phyloP scores from a whole-genome alignment of 2,113 vertebrate genomes.

The Synchiropus splendidus region DNA sequence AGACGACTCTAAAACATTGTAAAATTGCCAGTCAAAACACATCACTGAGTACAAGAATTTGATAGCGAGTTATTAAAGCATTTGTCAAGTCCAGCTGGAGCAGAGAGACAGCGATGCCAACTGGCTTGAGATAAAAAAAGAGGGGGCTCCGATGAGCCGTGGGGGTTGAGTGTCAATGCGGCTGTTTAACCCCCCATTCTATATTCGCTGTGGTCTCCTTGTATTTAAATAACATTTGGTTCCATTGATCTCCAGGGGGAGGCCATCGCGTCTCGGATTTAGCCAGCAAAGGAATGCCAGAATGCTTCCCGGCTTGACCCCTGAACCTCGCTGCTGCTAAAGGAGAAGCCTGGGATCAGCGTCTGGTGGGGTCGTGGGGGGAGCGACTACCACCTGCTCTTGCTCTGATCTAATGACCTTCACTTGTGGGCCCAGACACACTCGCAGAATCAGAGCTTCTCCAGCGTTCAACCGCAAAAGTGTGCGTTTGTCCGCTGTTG shows the following conservation, averaged over 20 bases:
- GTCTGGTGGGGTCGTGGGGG: neutral
- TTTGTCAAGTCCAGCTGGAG: no score
- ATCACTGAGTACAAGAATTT: no score
- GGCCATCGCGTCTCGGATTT: slow-evolving; percentile 37
- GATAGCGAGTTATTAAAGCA: no score
- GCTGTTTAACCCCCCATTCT: no score
- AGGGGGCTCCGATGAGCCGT: no score
- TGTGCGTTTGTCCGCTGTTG: slow-evolving; percentile 18
- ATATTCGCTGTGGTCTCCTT: slow-evolving; percentile 17
- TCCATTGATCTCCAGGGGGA: slow-evolving; percentile 45
- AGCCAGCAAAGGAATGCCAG: slow-evolving; percentile 46
- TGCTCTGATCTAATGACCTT: slow-evolving; percentile 45
- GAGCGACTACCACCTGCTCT: slow-evolving; percentile 45
- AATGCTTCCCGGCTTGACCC: slow-evolving; percentile 55
- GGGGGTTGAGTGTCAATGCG: no score
- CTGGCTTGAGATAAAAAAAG: no score
- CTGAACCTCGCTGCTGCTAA: slow-evolving; percentile 32
- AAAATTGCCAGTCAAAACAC: no score
- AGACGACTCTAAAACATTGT: no score
- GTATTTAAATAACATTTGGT: slow-evolving; percentile 48
- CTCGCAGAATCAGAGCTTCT: no score
- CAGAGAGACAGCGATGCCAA: no score
- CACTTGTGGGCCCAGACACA: slow-evolving; percentile 4
- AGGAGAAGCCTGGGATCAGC: neutral
- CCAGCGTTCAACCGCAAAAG: slow-evolving; percentile 4